These are phyloP conservation scores for Yasuhikotakia modesta DNA, from an alignment of 2,797 vertebrate species.

Conservation along the genomic window DNA sequence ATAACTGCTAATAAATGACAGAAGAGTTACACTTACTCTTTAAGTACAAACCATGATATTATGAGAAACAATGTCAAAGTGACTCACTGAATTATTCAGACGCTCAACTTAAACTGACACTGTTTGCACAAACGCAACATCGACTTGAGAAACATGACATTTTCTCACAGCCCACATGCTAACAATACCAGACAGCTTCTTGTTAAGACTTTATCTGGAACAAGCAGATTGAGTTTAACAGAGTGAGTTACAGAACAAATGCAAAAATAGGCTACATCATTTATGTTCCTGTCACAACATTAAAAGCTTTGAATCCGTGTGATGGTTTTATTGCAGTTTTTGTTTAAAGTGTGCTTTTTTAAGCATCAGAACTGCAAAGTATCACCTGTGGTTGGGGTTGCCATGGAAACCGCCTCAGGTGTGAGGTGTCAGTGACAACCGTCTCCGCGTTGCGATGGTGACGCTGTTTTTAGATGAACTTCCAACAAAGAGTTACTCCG, in stretches of 20 bases:
- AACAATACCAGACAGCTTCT: neutral
- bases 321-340: neutral
- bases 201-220: neutral
- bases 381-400: constrained; percentile 37
- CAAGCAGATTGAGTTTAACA: no score
- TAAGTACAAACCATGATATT: no score
- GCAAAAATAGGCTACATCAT: neutral
- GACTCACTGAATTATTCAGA: neutral
- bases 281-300: neutral
- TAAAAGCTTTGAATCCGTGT: neutral
- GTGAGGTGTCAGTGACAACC: constrained; percentile 5
- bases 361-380: constrained; percentile 17
- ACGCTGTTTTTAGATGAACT: constrained; percentile 13
- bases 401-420: constrained; percentile 43
- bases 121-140: neutral
- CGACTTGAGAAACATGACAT: neutral
- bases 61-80: neutral
- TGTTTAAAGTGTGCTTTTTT: constrained; percentile 9
- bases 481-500: neutral
- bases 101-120: neutral
- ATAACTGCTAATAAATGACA: no score
- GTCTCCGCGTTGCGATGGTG: constrained; percentile 22
- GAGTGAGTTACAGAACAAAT: neutral
- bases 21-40: no score
- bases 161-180: neutral